Conservation (phyloP, 2,797 vertebrate genomes). For the Rachycentron canadum region DNA sequence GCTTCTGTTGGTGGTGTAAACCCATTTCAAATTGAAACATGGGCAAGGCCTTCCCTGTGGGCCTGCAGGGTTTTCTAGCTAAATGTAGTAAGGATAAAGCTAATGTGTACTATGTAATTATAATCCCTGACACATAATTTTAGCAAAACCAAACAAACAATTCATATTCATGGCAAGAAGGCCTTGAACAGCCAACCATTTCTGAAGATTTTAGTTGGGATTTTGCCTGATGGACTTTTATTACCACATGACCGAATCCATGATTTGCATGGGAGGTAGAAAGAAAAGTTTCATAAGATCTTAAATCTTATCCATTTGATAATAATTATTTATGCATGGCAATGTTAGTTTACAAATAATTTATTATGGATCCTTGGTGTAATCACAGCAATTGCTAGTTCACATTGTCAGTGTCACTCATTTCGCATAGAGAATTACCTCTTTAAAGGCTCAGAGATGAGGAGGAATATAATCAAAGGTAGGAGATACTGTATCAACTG, state of each 20-base stretch:
- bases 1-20: conserved; percentile 37
- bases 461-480: conserved; percentile 34
- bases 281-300: background rate
- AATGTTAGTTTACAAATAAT: background rate
- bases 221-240: background rate
- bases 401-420: too few relatives aligned
- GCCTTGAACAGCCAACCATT: background rate
- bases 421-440: too few relatives aligned
- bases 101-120: background rate
- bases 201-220: background rate
- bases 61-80: background rate
- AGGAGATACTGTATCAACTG: background rate
- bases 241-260: background rate
- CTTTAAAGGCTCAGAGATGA: conserved; percentile 35
- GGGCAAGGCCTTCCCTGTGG: background rate
- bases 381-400: too few relatives aligned
- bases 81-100: conserved; percentile 7
- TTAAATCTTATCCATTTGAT: background rate
- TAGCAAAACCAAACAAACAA: background rate
- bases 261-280: background rate
- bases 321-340: background rate
- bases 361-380: background rate
- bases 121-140: background rate
- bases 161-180: background rate
- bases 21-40: conserved; percentile 46